Base-by-base conservation (phyloP, 2,113 vertebrate genomes). In the Poeciliopsis occidentalis region DNA sequence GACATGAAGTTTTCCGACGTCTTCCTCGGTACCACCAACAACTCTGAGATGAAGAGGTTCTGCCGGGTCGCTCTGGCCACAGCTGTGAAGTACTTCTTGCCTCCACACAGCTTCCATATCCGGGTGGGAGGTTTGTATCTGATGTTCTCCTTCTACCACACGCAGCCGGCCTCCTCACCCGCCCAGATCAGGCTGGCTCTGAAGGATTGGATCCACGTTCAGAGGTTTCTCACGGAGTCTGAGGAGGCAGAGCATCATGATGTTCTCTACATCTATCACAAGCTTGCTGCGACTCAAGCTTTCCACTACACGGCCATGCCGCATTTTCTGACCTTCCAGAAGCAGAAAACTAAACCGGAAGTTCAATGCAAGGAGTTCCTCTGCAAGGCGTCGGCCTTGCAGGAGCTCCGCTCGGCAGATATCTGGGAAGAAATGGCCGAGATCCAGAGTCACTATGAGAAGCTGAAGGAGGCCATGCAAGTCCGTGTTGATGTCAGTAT, bases 101-200 rank as follows among this genome's bases (percentile, higher is more conserved):
- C 97, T 0, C 97, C 97, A 0, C 95, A 97, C 17, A 95, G 94
- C 61, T 99, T 96, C 91, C 97, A 98, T 89, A 97, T 99, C 41
- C 88, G 96, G 71, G 97, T 96, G 8, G 97, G 97, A 26, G 97
- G 94, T n/a, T 78, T 99, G 76, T 99, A 99, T 77, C 82, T 98
- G 79, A 85, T 99, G 5, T 98, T 96, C 10, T 96, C 92, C 1
- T 91, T 99, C 5, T 99, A 97, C 54, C 92, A 92, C 81, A 91
- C 91, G 0, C 98, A 99, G 13, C 92, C 93, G 2, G 93, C 93
- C n/a, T 82, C 89, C 8, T 95, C 97, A 12, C 97, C 95, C 34
- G 93, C 96, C 84, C 95, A 94, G 94, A 95, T 99, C 73, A 89
- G 96, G 76, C 86, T 98, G 0, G 92, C 96, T 0, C 89, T 99